Evolutionary conservation across 2,797 vertebrate species (phyloP), one percentile per base, ranked within the genome.

Genomic region (Labeo calbasu): DNA sequence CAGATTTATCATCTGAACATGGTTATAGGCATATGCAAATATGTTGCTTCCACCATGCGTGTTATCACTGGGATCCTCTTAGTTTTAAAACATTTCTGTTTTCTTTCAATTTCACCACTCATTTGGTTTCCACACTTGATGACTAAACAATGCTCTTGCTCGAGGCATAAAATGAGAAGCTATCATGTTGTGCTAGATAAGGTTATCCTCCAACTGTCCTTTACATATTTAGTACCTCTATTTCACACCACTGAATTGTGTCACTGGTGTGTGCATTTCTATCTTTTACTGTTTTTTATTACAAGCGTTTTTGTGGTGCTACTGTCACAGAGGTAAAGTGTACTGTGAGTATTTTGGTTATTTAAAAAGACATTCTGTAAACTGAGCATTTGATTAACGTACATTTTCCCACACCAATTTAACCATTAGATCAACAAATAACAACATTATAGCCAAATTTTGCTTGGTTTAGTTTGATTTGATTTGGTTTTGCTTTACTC

Each of bases 41-140:
- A 9, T 21, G 10, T 46, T 51, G 19, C 3, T 7, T 80, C 14
- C 9, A 51, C 65, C 57, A 63, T 36, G 40, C 15, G 28, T 65
- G 77, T 19, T 50, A n/a, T 48, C 19, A 50, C 61, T n/a, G 28
- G 25, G 40, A 32, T 46, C 11, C 48, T 79, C 25, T n/a, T 17
- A 79, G 43, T 36, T 79, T 79, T 50, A 23, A 53, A 79, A 36
- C 19, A 23, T 32, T 68, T 50, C 63, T 23, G 48, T 69, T 69
- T 55, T 79, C 61, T 23, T 80, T 68, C 78, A 69, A 69, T 69
- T 80, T 69, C 63, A 53, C 61, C 61, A 23, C 40, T 80, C 63
- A 79, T 79, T 80, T 69, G 63, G 32, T 70, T 57, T 70, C 21
- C 66, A 43, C 32, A 57, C 28, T 25, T 57, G 65, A 78, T 28